These are phyloP conservation scores for Rhodophaea formosa DNA, from an alignment of 2,888 invertebrate genomes.

Conservation along the genomic window DNA sequence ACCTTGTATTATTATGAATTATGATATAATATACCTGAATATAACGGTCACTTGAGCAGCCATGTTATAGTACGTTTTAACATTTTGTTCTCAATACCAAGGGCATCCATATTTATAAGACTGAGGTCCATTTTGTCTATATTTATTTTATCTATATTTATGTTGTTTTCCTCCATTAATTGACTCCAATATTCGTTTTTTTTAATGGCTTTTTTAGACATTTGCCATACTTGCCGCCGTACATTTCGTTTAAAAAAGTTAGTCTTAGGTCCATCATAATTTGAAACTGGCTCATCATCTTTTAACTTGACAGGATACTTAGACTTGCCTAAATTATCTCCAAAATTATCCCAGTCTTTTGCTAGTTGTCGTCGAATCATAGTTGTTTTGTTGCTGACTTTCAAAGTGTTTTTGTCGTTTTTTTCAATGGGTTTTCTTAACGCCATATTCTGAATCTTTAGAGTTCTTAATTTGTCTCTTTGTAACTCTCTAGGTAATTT, in stretches of 20 bases:
- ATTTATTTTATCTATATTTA: slow-evolving; percentile 43
- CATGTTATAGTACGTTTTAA: slow-evolving; percentile 38
- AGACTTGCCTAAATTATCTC: not conserved
- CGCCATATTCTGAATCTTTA: too few species aligned
- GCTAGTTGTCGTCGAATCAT: too few species aligned
- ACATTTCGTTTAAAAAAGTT: slow-evolving; percentile 27
- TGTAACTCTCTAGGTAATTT: not conserved
- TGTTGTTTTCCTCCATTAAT: slow-evolving; percentile 34
- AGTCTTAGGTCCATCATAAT: not conserved
- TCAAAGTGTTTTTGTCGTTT: not conserved
- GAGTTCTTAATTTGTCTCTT: too few species aligned
- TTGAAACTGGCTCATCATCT: not conserved
- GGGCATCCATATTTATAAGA: slow-evolving; percentile 40
- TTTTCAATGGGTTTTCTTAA: too few species aligned
- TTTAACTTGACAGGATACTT: not conserved
- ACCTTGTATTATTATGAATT: too few species aligned
- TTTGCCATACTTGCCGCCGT: slow-evolving; percentile 39
- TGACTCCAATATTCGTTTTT: slow-evolving; percentile 26
- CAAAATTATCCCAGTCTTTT: not conserved
- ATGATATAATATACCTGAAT: too few species aligned
- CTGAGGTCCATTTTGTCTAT: slow-evolving; percentile 41
- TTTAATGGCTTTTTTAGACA: slow-evolving; percentile 36
- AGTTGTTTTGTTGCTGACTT: not conserved
- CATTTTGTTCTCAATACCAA: slow-evolving; percentile 42
- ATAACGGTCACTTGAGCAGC: slow-evolving; percentile 29